These are phyloP conservation scores for Odontamblyopus lacepedii DNA, from an alignment of 2,797 vertebrate species.

Conservation along the genomic window DNA sequence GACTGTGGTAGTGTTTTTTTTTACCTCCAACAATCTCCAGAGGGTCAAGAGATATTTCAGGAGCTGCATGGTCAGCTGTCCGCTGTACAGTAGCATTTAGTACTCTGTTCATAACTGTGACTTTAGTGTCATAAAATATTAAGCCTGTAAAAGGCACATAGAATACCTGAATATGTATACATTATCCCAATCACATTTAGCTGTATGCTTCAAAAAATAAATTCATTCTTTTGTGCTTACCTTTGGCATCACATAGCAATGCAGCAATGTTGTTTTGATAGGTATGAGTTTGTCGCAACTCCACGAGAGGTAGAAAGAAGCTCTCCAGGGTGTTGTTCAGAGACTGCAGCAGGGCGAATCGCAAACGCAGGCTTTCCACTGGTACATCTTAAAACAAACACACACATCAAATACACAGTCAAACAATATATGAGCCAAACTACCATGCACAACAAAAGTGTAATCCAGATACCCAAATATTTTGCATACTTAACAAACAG, in stretches of 20 bases:
- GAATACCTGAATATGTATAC: neutral
- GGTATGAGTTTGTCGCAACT: conserved; percentile 88
- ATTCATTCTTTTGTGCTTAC: conserved; percentile 64
- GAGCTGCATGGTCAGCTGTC: conserved; percentile 95
- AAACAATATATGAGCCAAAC: neutral
- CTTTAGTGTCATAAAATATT: conserved; percentile 96
- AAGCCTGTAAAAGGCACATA: conserved; percentile 64
- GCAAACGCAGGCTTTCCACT: conserved; percentile 90
- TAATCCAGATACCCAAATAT: neutral
- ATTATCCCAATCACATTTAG: neutral
- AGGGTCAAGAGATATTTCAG: conserved; percentile 95
- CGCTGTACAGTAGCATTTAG: conserved; percentile 94
- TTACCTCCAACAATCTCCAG: conserved; percentile 96
- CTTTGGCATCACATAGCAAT: conserved; percentile 91
- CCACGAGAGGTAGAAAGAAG: conserved; percentile 94
- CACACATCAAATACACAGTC: neutral
- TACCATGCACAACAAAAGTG: neutral
- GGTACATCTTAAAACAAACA: conserved; percentile 80
- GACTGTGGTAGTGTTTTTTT: neutral
- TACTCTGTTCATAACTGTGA: conserved; percentile 95
- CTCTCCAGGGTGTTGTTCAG: conserved; percentile 95
- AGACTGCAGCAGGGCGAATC: conserved; percentile 95
- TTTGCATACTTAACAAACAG: conserved; percentile 85
- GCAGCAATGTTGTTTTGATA: conserved; percentile 90
- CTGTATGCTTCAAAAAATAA: neutral